Conservation (phyloP, 2,113 vertebrate species). For the Halichoerus grypus region DNA sequence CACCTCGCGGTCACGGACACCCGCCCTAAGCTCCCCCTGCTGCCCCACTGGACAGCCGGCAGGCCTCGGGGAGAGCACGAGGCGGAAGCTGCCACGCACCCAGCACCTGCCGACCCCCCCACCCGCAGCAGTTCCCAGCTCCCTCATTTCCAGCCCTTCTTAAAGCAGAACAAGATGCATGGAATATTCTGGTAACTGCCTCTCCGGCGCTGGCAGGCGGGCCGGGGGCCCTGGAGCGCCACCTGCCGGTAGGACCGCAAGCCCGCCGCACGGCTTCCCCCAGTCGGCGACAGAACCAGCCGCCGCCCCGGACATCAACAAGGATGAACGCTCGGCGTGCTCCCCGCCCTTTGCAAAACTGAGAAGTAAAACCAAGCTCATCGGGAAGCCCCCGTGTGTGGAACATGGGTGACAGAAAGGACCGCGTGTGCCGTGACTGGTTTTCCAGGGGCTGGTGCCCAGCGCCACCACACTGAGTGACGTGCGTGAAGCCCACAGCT, state of each 20-base stretch:
- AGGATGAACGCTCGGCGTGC: rapidly evolving
- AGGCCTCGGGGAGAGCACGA: rapidly evolving
- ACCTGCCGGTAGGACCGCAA: not conserved
- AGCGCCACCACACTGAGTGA: rapidly evolving
- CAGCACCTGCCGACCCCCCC: not conserved
- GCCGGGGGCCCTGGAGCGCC: not conserved
- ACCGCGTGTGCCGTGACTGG: rapidly evolving
- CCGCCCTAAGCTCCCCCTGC: not conserved
- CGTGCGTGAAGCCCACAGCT: rapidly evolving
- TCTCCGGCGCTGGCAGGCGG: too few relatives aligned
- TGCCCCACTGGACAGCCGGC: not conserved
- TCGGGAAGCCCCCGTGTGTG: not conserved
- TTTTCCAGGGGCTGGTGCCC: too few relatives aligned
- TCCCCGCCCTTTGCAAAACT: not conserved
- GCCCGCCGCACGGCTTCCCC: not conserved
- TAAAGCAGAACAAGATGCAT: not conserved
- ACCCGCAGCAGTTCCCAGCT: rapidly evolving
- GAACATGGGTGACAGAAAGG: not conserved
- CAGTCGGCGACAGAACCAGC: too few relatives aligned
- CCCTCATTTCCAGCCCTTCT: not conserved
- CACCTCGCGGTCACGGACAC: not conserved
- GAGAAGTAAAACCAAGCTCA: not conserved
- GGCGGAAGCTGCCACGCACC: not conserved
- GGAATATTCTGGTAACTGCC: too few relatives aligned
- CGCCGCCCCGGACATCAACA: rapidly evolving